Conservation (phyloP, 2,113 vertebrate genomes). For the Beaufortia kweichowensis region DNA sequence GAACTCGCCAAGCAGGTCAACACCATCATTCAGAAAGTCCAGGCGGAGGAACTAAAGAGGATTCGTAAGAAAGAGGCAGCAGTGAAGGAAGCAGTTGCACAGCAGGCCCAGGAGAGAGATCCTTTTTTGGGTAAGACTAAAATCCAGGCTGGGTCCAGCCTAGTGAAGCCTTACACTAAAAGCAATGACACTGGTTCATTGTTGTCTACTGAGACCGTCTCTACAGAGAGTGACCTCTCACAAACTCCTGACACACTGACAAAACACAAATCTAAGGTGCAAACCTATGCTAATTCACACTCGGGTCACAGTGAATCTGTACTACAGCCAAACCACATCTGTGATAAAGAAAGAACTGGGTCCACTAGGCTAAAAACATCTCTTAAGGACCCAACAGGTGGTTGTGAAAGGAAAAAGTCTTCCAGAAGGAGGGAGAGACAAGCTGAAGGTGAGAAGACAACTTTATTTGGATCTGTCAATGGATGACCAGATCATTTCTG, state of each 20-base stretch:
- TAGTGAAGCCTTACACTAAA: slow-evolving; percentile 29
- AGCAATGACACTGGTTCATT: slow-evolving; percentile 10
- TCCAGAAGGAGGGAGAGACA: slow-evolving; percentile 15
- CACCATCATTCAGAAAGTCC: slow-evolving; percentile 80
- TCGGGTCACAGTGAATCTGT: not conserved
- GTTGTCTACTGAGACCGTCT: slow-evolving; percentile 36
- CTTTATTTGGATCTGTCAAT: not conserved
- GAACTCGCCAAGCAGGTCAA: slow-evolving; percentile 88
- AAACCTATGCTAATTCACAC: not conserved
- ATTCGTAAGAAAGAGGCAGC: slow-evolving; percentile 39
- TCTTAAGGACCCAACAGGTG: not conserved
- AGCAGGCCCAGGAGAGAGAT: slow-evolving; percentile 28
- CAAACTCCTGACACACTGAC: slow-evolving; percentile 4
- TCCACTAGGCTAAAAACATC: not conserved
- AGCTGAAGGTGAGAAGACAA: slow-evolving; percentile 47
- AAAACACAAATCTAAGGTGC: not conserved
- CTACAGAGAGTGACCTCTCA: slow-evolving; percentile 39
- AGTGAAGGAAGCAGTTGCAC: slow-evolving; percentile 44
- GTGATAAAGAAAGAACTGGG: not conserved
- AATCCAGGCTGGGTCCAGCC: not conserved
- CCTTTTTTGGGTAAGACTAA: not conserved
- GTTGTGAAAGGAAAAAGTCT: not conserved
- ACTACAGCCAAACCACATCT: not conserved
- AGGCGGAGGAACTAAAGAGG: slow-evolving; percentile 71
- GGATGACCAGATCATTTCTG: not conserved